Evolutionary conservation across 2,888 invertebrate species (phyloP), one percentile per base, ranked within the genome.

Genomic region (Tortricodes alternella): DNA sequence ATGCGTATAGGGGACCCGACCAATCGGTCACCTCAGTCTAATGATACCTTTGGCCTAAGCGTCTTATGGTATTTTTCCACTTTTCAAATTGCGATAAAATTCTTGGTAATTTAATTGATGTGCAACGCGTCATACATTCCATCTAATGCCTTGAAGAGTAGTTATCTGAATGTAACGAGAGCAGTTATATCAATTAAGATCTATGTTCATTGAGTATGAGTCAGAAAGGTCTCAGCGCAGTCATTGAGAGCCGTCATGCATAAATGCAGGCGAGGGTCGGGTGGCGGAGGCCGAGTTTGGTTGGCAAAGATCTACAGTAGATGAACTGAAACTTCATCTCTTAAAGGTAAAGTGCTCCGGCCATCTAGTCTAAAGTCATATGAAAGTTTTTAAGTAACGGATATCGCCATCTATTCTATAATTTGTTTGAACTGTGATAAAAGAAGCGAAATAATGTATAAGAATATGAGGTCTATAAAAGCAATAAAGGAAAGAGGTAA

Each of bases 181-280:
- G 73, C 71, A 70, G 75, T 76, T 74, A 71, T 68, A 78, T 82
- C 85, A 84, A 88, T 89, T 85, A 83, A 80, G 80, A 78, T 78
- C 77, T 80, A 83, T 85, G 78, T 82, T 83, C 85, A 87, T 86
- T 86, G 85, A 86, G 75, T 67, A 63, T 87, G 88, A 87, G 78
- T 86, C 85, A 84, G 71, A 73, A 68, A 73, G 71, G 46, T 51
- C 61, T 59, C 57, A 32, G 56, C 18, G 66, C 70, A 68, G 74
- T 79, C 87, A 85, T 87, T 88, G 84, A 88, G 80, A 76, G 70
- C 32, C 44, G 43, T 38, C 52, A 37, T 43, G 49, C 43, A 43
- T 32, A 35, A 35, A 41, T n/a, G 24, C 27, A 49, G 48, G 49
- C 34, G 41, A n/a, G 21, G 48, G 41, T 11, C 53, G 39, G 34